Evolutionary conservation across 2,113 vertebrate species (phyloP), one percentile per base, ranked within the genome.

Genomic region (Indicator maculatus): DNA sequence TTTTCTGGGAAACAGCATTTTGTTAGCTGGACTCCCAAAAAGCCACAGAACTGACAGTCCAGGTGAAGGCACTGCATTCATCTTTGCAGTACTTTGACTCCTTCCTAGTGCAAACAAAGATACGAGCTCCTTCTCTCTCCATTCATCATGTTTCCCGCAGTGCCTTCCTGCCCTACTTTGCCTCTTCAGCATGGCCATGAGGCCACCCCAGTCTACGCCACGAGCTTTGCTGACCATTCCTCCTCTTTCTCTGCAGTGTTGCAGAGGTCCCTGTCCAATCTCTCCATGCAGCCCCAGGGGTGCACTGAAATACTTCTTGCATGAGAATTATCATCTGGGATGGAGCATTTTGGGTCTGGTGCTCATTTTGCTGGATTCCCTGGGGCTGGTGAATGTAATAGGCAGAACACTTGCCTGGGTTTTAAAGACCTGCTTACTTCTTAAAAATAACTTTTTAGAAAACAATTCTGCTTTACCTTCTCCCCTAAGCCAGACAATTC

Each of bases 401-500:
- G 47, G 33, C 89, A n/a, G 59, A 93, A 74, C 61, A 69, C 66
- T 71, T 81, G 88, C 61, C 60, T 93, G 53, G 71, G 65, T 82
- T 94, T 90, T 84, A 88, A 96, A 95, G 88, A 45, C 58, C 39
- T 88, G 58, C 58, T 93, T 95, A 56, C 53, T 26, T 83, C 83
- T 88, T 64, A 78, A 94, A 91, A 95, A 90, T 67, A 91, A 71
- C 84, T 74, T 92, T 76, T 72, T 65, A 75, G 50, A 77, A 88
- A 86, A 93, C 44, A 89, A 55, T 92, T 78, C 56, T 80, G 53
- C 70, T 84, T 88, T 92, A 61, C 65, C 33, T 91, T 90, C 64
- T 90, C 79, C 76, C 83, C 58, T 81, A 95, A 93, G 86, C n/a
- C 88, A 95, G 83, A 90, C 72, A 93, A 93, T 55, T 94, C 76